These are phyloP conservation scores for Thomomys bottae DNA, from an alignment of 2,113 vertebrate genomes.

Conservation along the genomic window DNA sequence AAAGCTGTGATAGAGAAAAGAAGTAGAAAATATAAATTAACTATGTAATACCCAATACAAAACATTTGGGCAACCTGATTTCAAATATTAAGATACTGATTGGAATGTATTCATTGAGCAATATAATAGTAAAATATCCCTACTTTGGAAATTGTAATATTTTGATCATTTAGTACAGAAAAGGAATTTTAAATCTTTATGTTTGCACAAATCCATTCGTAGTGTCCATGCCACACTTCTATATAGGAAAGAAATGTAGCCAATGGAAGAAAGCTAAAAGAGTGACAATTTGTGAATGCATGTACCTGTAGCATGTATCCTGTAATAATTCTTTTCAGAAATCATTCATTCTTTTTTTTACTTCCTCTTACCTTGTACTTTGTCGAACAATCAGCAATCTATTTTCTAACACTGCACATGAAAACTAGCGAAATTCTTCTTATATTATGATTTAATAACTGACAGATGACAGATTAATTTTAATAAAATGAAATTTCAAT, in stretches of 20 bases:
- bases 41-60: background rate
- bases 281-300: background rate
- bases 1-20: slow-evolving; percentile 12
- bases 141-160: background rate
- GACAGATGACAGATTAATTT: slow-evolving; percentile 55
- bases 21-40: background rate
- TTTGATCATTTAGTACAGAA: background rate
- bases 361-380: slow-evolving; percentile 51
- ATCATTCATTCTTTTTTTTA: slow-evolving; percentile 36
- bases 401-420: slow-evolving; percentile 55
- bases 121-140: background rate
- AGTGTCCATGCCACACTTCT: background rate
- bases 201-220: background rate
- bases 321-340: slow-evolving; percentile 27
- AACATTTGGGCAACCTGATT: background rate
- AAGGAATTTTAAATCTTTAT: background rate
- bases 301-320: background rate
- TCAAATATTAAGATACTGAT: background rate
- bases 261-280: background rate
- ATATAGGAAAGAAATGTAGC: background rate
- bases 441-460: slow-evolving; percentile 57
- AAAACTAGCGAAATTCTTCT: slow-evolving; percentile 31
- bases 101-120: background rate
- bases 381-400: slow-evolving; percentile 47
- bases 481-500: slow-evolving; percentile 53